Evolutionary conservation across 2,113 vertebrate species (phyloP).

Genomic region (Lethenteron camtschaticum): DNA sequence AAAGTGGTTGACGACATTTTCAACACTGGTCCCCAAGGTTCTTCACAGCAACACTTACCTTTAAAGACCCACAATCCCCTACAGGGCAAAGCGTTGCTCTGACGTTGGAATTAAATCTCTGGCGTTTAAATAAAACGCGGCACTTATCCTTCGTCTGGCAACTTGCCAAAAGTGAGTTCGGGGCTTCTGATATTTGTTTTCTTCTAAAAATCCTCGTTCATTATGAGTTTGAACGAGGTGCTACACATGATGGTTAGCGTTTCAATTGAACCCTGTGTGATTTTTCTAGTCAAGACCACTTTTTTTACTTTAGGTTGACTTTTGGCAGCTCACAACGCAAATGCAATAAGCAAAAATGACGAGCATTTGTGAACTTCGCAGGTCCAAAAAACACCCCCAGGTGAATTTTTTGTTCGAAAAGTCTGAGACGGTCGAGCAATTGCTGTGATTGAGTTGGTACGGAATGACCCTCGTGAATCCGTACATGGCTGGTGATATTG

Average conservation of each 20-base stretch:
- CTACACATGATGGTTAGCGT: background rate
- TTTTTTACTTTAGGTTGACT: background rate
- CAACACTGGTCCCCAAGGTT: no score
- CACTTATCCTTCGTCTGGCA: slow-evolving; percentile 1
- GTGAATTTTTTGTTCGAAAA: background rate
- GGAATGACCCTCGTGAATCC: background rate
- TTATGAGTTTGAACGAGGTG: background rate
- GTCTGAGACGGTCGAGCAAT: background rate
- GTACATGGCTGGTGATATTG: background rate
- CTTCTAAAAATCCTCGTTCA: background rate
- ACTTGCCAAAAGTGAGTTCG: background rate
- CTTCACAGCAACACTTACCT: no score
- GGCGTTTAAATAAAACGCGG: background rate
- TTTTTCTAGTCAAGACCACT: slow-evolving; percentile 2
- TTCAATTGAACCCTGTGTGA: background rate
- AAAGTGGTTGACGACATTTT: no score
- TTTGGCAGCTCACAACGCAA: slow-evolving; percentile 1
- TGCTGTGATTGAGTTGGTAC: background rate
- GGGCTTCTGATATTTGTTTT: slow-evolving; percentile 1
- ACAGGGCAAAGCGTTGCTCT: background rate
- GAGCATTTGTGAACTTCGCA: background rate
- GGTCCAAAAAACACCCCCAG: background rate
- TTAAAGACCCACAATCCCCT: background rate
- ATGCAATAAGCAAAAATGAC: background rate
- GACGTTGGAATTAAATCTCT: background rate